Percentiles rank a stretch among this genome's conserved stretches.
Conservation (phyloP, 2,797 vertebrate species). For the Sciurus vulgaris region DNA sequence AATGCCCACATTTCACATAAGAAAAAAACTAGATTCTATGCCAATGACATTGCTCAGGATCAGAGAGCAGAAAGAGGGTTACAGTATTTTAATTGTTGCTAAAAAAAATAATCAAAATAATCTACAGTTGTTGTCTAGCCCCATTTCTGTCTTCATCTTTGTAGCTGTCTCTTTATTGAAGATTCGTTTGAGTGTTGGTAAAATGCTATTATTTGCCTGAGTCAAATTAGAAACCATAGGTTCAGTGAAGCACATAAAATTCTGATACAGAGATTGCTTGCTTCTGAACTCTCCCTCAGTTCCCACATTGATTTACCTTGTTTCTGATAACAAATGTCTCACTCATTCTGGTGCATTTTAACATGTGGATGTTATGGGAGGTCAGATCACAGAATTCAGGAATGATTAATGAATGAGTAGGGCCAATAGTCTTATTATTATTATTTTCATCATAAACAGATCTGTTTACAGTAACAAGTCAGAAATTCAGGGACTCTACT, state of each 20-base stretch:
- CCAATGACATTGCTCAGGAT: neutral
- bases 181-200: constrained; percentile 48
- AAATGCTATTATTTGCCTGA: constrained; percentile 54
- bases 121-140: neutral
- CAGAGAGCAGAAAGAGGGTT: neutral
- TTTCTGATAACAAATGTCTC: neutral
- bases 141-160: constrained; percentile 27
- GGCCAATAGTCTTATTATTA: neutral
- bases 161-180: constrained; percentile 29
- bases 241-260: neutral
- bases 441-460: constrained; percentile 18
- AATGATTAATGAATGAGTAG: constrained; percentile 4
- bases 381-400: neutral
- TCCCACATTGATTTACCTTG: neutral
- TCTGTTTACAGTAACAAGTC: neutral
- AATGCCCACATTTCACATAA: neutral
- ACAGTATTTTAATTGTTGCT: neutral
- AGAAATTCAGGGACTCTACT: neutral
- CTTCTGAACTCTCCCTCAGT: neutral
- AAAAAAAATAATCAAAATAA: constrained; percentile 47
- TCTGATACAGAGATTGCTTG: neutral
- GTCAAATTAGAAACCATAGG: constrained; percentile 44
- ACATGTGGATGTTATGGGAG: neutral
- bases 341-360: neutral
- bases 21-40: neutral